Percentiles rank a stretch among this genome's conserved stretches.
Conservation (phyloP, 35 echinoderm and acorn worm genomes). For the Apostichopus japonicus region DNA sequence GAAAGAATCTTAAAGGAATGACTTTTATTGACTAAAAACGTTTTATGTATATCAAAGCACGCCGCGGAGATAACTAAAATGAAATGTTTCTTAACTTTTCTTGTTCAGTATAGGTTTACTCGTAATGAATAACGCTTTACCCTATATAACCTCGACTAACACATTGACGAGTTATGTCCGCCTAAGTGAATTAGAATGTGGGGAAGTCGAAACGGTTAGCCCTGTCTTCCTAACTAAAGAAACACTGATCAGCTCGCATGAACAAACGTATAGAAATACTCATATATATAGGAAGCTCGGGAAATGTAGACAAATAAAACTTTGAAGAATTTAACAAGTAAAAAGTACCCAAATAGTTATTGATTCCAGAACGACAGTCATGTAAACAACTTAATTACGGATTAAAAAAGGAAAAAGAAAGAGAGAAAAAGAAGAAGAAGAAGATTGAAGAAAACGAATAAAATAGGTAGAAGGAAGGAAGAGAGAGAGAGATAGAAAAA, state of each 20-base stretch:
- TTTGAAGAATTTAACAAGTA: background rate
- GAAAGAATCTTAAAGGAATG: background rate
- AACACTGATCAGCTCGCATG: background rate
- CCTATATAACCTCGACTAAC: background rate
- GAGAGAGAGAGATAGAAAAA: background rate
- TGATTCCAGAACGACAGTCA: background rate
- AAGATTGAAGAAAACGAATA: background rate
- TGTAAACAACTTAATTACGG: conserved; percentile 1
- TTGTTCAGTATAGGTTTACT: background rate
- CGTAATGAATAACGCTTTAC: background rate
- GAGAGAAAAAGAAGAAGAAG: background rate
- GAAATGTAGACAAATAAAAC: background rate
- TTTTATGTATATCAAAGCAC: background rate
- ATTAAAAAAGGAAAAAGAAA: background rate
- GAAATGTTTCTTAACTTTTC: background rate
- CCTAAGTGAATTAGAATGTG: background rate
- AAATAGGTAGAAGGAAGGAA: background rate
- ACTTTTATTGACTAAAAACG: background rate
- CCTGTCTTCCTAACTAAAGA: too few species aligned
- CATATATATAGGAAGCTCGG: background rate
- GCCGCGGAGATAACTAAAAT: background rate
- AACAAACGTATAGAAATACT: background rate
- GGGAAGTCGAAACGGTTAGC: too few species aligned
- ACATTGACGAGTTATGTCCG: background rate
- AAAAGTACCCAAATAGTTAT: background rate